Evolutionary conservation across 2,797 vertebrate species (phyloP).

Genomic region (Artibeus jamaicensis): DNA sequence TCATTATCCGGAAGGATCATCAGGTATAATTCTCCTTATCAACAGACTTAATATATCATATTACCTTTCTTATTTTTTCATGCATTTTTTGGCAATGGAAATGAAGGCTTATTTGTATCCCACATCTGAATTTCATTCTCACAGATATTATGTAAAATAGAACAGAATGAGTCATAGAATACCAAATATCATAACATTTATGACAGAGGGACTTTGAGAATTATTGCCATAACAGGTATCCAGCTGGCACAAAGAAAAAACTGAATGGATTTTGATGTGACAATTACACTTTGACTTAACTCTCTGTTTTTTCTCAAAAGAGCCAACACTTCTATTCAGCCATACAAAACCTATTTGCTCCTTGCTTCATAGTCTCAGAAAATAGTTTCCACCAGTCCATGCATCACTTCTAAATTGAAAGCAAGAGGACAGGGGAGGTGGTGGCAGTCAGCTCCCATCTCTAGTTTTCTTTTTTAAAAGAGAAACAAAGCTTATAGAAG

Average conservation of each 20-base stretch:
- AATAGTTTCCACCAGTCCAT: background rate
- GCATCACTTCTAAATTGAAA: background rate
- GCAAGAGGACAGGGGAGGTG: background rate
- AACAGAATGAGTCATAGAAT: background rate
- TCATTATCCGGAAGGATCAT: background rate
- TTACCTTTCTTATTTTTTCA: background rate
- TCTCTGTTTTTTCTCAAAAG: background rate
- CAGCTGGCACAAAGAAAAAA: background rate
- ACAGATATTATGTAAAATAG: conserved; percentile 7
- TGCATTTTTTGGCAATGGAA: background rate
- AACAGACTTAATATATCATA: background rate
- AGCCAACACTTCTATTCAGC: background rate
- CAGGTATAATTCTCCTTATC: conserved; percentile 1
- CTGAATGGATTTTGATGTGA: background rate
- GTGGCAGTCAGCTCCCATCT: background rate
- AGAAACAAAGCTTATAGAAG: background rate
- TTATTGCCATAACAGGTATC: background rate
- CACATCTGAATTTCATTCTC: background rate
- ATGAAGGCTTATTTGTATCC: conserved; percentile 8
- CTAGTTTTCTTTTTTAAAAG: background rate
- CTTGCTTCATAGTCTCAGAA: background rate
- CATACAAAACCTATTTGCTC: background rate
- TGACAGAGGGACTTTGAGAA: conserved; percentile 15
- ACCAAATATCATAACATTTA: conserved; percentile 19
- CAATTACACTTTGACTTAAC: background rate